Evolutionary conservation across 64 coral and sea anemone species (phyloP).

Genomic region (Porites lutea): DNA sequence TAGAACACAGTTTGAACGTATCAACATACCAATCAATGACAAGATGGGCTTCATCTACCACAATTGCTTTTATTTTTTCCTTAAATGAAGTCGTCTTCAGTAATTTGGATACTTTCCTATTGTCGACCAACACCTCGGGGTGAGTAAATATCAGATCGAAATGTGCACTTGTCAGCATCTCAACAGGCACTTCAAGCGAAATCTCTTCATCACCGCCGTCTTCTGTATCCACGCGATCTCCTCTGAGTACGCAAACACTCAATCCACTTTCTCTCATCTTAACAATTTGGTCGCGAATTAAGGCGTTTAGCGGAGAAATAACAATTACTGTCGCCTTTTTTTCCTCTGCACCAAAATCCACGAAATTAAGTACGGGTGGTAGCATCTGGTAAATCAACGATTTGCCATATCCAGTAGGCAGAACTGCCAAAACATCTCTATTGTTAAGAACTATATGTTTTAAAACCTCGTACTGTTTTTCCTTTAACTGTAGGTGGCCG

Average conservation of each 20-base stretch:
- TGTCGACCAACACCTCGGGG: slow-evolving; percentile 9
- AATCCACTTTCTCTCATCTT: background rate
- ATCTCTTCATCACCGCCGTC: background rate
- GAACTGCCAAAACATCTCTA: slow-evolving; percentile 43
- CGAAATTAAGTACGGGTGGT: background rate
- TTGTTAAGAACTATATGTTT: background rate
- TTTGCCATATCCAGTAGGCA: slow-evolving; percentile 52
- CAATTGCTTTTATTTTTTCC: background rate
- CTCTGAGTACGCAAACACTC: too few species aligned
- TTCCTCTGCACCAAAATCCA: background rate
- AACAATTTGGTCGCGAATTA: slow-evolving; percentile 42
- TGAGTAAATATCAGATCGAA: slow-evolving; percentile 20
- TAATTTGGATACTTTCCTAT: background rate
- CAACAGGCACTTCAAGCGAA: slow-evolving; percentile 1
- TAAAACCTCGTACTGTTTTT: background rate
- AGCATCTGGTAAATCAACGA: slow-evolving; percentile 55
- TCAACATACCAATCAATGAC: slow-evolving; percentile 28
- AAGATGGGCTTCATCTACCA: slow-evolving; percentile 57
- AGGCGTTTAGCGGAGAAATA: slow-evolving; percentile 41
- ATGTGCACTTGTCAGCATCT: background rate
- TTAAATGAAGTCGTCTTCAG: background rate
- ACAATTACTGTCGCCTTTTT: background rate
- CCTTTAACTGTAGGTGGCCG: background rate
- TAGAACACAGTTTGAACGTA: background rate
- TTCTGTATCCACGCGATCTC: too few species aligned